phyloP scores from a whole-genome alignment of 2,797 vertebrate species.

The Hyperoplus immaculatus region DNA sequence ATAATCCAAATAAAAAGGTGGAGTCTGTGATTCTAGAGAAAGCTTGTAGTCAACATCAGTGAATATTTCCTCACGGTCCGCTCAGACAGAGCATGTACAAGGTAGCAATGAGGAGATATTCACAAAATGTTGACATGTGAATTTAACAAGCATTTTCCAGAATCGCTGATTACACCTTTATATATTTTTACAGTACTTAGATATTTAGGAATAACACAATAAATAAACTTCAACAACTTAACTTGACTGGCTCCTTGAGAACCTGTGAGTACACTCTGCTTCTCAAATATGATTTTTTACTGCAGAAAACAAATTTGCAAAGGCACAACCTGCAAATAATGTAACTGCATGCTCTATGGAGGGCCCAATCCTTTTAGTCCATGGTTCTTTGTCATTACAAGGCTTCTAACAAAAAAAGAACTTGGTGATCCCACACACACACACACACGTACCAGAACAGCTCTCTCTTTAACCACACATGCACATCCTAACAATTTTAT shows the following conservation, averaged over 20 bases:
- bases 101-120: no score
- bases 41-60: no score
- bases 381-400: slow-evolving; percentile 35
- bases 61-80: no score
- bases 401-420: slow-evolving; percentile 24
- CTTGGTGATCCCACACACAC: not conserved
- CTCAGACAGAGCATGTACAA: no score
- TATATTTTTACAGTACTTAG: no score
- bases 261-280: not conserved
- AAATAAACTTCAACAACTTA: not conserved
- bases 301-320: not conserved
- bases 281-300: not conserved
- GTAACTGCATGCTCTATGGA: slow-evolving; percentile 4
- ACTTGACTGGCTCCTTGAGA: not conserved
- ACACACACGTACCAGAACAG: not conserved
- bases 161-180: no score
- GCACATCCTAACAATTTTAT: not conserved
- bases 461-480: not conserved
- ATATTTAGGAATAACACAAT: not conserved
- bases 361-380: slow-evolving; percentile 35
- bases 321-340: slow-evolving; percentile 5
- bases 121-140: no score
- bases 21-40: no score
- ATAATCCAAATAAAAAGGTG: not conserved
- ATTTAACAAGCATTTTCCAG: no score